Percentiles rank a stretch among this genome's conserved stretches.
phyloP scores from a whole-genome alignment of 2,888 invertebrate species.

The Drosophila basisetae region DNA sequence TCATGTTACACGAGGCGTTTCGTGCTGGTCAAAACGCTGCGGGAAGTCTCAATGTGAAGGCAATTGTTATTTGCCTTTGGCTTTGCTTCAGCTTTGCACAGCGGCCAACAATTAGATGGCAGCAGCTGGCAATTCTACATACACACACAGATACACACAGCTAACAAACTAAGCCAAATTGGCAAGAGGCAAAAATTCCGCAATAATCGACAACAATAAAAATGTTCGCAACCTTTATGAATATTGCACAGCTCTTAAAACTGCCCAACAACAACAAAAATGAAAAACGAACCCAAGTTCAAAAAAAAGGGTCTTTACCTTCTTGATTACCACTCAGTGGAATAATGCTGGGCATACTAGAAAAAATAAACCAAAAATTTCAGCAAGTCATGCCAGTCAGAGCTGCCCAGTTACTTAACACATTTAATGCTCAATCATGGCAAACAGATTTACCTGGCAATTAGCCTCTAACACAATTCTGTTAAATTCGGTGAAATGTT shows the following conservation, averaged over 20 bases:
- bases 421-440: slow-evolving; percentile 62
- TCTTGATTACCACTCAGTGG: slow-evolving; percentile 48
- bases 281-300: slow-evolving; percentile 14
- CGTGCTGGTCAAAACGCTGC: slow-evolving; percentile 77
- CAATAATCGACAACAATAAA: slow-evolving; percentile 73
- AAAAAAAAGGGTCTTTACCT: slow-evolving; percentile 45
- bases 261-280: neutral
- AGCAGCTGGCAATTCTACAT: slow-evolving; percentile 49
- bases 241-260: slow-evolving; percentile 54
- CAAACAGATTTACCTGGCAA: slow-evolving; percentile 65
- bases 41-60: slow-evolving; percentile 66
- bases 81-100: slow-evolving; percentile 70
- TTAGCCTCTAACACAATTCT: slow-evolving; percentile 45
- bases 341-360: neutral
- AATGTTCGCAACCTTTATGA: slow-evolving; percentile 58
- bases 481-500: slow-evolving; percentile 20
- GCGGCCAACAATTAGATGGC: slow-evolving; percentile 73
- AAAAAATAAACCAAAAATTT: neutral
- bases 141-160: slow-evolving; percentile 26
- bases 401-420: slow-evolving; percentile 40
- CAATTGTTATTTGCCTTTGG: slow-evolving; percentile 74
- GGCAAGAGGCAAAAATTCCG: slow-evolving; percentile 40
- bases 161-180: slow-evolving; percentile 44
- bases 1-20: slow-evolving; percentile 74
- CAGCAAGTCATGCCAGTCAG: slow-evolving; percentile 46